Evolutionary conservation across 2,113 vertebrate species (phyloP).

Genomic region (Colaptes auratus): DNA sequence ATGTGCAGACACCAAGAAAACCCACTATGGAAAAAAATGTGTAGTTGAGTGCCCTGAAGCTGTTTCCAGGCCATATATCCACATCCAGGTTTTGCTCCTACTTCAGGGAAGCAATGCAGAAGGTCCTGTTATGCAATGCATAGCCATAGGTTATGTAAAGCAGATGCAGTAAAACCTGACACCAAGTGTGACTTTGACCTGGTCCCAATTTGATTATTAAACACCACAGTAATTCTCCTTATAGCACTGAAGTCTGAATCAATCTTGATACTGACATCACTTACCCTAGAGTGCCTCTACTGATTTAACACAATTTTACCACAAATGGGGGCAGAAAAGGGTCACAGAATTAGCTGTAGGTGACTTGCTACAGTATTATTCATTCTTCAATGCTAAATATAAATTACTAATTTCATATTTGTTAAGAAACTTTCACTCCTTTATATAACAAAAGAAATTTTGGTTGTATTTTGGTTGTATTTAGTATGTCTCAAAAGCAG

Average conservation of each 20-base stretch:
- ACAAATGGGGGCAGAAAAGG: not conserved
- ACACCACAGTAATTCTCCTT: not conserved
- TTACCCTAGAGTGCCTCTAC: not conserved
- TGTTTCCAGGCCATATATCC: not conserved
- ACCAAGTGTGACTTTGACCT: not conserved
- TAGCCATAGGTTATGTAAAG: not conserved
- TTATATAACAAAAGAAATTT: not conserved
- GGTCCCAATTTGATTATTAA: conserved; percentile 13
- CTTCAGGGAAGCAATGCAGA: not conserved
- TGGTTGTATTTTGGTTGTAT: not conserved
- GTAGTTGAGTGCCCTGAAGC: rapidly evolving
- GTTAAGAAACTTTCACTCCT: not conserved
- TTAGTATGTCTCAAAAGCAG: not conserved
- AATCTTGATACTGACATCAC: not conserved
- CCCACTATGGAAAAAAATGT: not conserved
- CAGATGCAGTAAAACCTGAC: conserved; percentile 11
- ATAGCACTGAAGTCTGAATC: not conserved
- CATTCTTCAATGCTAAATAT: not conserved
- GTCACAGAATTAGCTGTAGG: not conserved
- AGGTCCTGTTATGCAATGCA: not conserved
- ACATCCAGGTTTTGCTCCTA: not conserved
- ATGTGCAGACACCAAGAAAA: not conserved
- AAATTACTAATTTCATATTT: not conserved
- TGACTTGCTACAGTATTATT: not conserved
- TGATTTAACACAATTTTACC: conserved; percentile 23